phyloP scores from a whole-genome alignment of 2,888 invertebrate genomes.

The Chouioia cunea region DNA sequence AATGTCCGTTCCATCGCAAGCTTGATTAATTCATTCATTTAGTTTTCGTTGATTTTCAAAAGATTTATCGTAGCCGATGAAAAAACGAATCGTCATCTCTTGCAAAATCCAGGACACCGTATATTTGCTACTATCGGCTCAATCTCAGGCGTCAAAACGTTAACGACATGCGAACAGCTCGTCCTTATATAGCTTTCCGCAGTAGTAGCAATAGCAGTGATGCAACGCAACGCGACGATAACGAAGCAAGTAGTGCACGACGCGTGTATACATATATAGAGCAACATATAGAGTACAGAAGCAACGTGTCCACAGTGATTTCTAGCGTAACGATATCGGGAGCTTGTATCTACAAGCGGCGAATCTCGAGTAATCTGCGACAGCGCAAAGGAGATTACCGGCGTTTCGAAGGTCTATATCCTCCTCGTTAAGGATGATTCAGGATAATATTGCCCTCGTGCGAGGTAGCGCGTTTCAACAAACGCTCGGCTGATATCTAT shows the following conservation, averaged over 20 bases:
- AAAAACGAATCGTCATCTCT: not conserved
- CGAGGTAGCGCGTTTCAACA: constrained; percentile 1
- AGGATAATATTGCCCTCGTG: constrained; percentile 30
- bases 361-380: constrained; percentile 32
- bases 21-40: too few species aligned
- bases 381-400: constrained; percentile 23
- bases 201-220: too few species aligned
- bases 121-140: not conserved
- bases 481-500: not conserved
- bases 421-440: constrained; percentile 36
- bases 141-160: constrained; percentile 7
- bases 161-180: constrained; percentile 1
- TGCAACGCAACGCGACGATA: too few species aligned
- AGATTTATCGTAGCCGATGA: not conserved
- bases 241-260: not conserved
- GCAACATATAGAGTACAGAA: not conserved
- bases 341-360: constrained; percentile 32
- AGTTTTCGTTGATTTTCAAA: too few species aligned
- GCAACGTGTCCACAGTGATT: too few species aligned
- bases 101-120: too few species aligned
- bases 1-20: too few species aligned
- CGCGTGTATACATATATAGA: not conserved
- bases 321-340: constrained; percentile 8
- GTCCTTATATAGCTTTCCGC: too few species aligned
- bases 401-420: constrained; percentile 20